Evolutionary conservation across 2,888 invertebrate species (phyloP).

Genomic region (Crocallis elinguaria): DNA sequence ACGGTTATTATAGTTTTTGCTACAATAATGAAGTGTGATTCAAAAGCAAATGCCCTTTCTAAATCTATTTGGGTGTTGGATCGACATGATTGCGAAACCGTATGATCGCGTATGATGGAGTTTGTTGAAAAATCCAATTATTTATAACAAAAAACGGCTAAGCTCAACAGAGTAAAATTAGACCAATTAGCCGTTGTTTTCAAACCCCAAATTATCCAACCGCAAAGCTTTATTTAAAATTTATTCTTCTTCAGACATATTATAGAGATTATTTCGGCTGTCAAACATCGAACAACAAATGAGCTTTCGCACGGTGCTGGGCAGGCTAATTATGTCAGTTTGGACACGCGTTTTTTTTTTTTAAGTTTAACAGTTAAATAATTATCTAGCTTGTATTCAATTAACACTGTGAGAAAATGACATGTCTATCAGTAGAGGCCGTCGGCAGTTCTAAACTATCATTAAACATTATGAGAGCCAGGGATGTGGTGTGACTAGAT

Average conservation of each 20-base stretch:
- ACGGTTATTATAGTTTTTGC: constrained; percentile 18
- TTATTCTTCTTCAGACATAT: background rate
- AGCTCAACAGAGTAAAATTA: too few species aligned
- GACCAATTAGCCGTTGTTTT: background rate
- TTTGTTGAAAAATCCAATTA: too few species aligned
- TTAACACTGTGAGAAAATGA: constrained; percentile 77
- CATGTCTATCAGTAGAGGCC: constrained; percentile 64
- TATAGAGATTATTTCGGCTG: constrained; percentile 2
- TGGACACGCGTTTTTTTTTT: constrained; percentile 51
- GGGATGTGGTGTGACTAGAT: constrained; percentile 57
- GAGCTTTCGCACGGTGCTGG: constrained; percentile 37
- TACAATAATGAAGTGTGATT: constrained; percentile 9
- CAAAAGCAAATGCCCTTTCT: background rate
- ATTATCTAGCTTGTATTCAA: constrained; percentile 70
- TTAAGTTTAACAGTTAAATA: constrained; percentile 59
- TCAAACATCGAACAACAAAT: constrained; percentile 35
- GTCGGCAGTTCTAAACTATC: constrained; percentile 57
- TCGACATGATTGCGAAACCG: background rate
- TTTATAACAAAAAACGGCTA: too few species aligned
- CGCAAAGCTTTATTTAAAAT: too few species aligned
- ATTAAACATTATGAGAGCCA: constrained; percentile 57
- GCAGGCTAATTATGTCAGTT: constrained; percentile 41
- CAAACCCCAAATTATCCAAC: background rate
- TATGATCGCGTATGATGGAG: too few species aligned
- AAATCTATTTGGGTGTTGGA: background rate